These are phyloP conservation scores for Lipotes vexillifer DNA, from an alignment of 2,113 vertebrate genomes.

Conservation along the genomic window DNA sequence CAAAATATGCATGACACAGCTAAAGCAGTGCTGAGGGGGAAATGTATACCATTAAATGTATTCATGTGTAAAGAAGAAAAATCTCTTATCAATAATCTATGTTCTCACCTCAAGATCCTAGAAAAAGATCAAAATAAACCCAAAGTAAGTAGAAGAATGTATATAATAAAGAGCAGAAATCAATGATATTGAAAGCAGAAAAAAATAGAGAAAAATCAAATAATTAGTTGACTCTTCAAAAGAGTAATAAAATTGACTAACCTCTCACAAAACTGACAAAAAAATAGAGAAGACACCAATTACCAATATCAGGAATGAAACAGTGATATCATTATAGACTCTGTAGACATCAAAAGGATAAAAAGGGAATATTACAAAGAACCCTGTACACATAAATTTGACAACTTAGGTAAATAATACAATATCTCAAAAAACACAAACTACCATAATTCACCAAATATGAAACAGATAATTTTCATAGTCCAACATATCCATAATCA, in stretches of 20 bases:
- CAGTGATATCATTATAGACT: neutral
- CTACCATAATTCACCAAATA: neutral
- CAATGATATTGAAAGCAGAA: neutral
- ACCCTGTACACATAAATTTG: neutral
- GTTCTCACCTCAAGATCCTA: neutral
- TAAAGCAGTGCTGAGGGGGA: neutral
- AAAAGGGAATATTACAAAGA: neutral
- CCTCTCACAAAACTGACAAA: neutral
- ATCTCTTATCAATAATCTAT: neutral
- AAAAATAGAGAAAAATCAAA: neutral
- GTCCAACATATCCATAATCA: neutral
- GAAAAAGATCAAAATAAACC: neutral
- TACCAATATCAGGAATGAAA: neutral
- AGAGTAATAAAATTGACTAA: neutral
- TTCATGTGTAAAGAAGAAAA: neutral
- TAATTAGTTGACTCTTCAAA: neutral
- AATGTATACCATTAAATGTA: neutral
- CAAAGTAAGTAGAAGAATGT: neutral
- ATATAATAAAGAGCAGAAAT: neutral
- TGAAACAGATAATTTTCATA: neutral
- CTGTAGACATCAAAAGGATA: neutral
- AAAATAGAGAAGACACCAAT: neutral
- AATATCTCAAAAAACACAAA: neutral
- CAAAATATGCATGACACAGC: neutral
- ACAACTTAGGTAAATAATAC: neutral